Percentiles rank a stretch among this genome's conserved stretches.
These are phyloP conservation scores for Drosophila saltans DNA, from an alignment of 1,140 invertebrate species.

Conservation along the genomic window DNA sequence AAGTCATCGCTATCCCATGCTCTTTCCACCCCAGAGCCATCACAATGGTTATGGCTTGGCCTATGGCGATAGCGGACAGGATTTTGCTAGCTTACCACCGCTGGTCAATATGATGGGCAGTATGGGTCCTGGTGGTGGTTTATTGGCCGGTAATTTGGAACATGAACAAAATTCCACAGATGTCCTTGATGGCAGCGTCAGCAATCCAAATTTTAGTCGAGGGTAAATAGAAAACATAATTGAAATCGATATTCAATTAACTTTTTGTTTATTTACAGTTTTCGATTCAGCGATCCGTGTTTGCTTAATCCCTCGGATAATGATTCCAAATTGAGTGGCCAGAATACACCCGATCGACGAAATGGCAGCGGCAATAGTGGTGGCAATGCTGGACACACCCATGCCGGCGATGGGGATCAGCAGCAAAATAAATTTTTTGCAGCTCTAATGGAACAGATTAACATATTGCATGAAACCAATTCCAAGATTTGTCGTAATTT, in stretches of 20 bases:
- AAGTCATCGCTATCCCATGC: conserved; percentile 74
- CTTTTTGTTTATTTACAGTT: conserved; percentile 41
- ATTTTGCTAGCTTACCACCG: conserved; percentile 78
- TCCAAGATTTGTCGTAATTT: conserved; percentile 83
- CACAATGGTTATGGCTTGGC: conserved; percentile 51
- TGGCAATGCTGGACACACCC: conserved; percentile 43
- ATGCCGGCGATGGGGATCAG: conserved; percentile 22
- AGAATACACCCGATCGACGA: conserved; percentile 74
- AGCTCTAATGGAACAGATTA: conserved; percentile 81
- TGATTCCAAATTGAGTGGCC: conserved; percentile 78
- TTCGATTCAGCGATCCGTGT: conserved; percentile 82
- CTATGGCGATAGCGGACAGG: conserved; percentile 65
- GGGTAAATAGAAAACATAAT: conserved; percentile 48
- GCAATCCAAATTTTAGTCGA: conserved; percentile 73
- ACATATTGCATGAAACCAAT: conserved; percentile 81
- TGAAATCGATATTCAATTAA: neutral
- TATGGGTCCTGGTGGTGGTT: conserved; percentile 30
- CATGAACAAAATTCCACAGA: conserved; percentile 78
- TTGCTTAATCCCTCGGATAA: conserved; percentile 80
- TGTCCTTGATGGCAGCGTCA: conserved; percentile 75
- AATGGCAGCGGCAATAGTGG: conserved; percentile 50
- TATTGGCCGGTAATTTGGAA: conserved; percentile 51
- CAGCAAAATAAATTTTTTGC: conserved; percentile 80
- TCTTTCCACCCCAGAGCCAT: conserved; percentile 58
- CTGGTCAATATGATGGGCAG: conserved; percentile 75